Conservation (phyloP, 2,113 vertebrate genomes). For the Chinchilla lanigera region DNA sequence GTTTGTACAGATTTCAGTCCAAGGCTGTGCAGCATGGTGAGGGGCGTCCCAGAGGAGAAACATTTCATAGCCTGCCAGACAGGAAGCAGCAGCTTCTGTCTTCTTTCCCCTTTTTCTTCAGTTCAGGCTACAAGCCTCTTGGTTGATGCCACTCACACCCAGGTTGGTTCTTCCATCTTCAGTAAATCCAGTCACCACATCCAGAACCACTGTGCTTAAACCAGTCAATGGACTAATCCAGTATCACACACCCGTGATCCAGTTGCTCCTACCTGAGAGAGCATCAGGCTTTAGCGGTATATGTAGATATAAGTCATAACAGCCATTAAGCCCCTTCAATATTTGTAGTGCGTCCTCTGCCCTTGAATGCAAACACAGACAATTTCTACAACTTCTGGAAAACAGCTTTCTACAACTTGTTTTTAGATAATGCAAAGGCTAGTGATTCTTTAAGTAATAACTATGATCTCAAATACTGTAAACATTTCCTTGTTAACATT, state of each 20-base stretch:
- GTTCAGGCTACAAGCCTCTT: background rate
- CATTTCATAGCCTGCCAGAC: background rate
- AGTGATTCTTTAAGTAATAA: background rate
- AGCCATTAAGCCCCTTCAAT: background rate
- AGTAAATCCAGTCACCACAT: background rate
- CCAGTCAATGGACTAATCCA: background rate
- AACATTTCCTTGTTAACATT: background rate
- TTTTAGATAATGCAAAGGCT: background rate
- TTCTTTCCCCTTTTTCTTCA: background rate
- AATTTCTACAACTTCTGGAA: background rate
- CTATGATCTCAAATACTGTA: background rate
- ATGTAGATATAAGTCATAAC: background rate
- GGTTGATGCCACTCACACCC: background rate
- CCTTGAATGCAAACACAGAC: background rate
- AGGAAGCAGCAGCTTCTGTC: background rate
- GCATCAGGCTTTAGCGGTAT: background rate
- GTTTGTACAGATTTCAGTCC: background rate
- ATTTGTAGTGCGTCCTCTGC: fast-evolving
- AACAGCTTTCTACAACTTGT: too few relatives aligned
- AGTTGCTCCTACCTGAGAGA: background rate
- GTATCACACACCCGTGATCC: background rate
- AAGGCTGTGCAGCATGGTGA: background rate
- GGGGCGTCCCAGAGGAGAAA: background rate
- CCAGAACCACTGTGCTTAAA: background rate
- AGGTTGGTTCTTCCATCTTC: background rate